These are phyloP conservation scores for Rhaphigaster nebulosa DNA, from an alignment of 2,888 invertebrate genomes.

Conservation along the genomic window DNA sequence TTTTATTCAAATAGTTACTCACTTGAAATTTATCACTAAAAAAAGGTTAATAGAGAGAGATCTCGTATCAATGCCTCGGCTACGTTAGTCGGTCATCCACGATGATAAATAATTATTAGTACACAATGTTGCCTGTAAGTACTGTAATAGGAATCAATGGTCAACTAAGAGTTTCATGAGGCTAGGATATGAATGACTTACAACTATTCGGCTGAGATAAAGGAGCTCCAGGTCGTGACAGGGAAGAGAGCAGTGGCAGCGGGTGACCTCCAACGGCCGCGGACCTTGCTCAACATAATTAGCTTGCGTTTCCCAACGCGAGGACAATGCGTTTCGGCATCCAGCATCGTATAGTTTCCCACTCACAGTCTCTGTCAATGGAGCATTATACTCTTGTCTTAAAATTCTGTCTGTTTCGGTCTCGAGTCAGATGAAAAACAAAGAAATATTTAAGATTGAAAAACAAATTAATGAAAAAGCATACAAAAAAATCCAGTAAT, in stretches of 20 bases:
- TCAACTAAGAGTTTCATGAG: too few species aligned
- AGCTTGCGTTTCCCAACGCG: not conserved
- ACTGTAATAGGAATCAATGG: too few species aligned
- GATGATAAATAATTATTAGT: too few species aligned
- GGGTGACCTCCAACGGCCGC: not conserved
- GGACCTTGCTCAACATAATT: conserved; percentile 21
- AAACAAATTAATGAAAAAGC: too few species aligned
- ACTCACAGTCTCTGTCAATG: not conserved
- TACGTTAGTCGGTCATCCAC: too few species aligned
- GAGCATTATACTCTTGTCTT: not conserved
- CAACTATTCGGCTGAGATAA: not conserved
- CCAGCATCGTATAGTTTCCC: not conserved
- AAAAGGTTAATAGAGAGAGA: too few species aligned
- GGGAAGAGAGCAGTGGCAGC: not conserved
- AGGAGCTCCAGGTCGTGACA: not conserved
- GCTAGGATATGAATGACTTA: not conserved
- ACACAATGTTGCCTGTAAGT: too few species aligned
- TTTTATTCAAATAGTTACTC: too few species aligned
- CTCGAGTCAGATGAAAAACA: not conserved
- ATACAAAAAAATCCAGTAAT: too few species aligned
- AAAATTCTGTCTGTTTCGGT: not conserved
- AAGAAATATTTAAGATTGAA: not conserved
- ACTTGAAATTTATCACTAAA: too few species aligned
- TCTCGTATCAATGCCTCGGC: too few species aligned
- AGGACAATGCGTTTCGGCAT: conserved; percentile 36